Conservation (phyloP, 2,888 invertebrate species). For the Orthonychiurus folsomi region DNA sequence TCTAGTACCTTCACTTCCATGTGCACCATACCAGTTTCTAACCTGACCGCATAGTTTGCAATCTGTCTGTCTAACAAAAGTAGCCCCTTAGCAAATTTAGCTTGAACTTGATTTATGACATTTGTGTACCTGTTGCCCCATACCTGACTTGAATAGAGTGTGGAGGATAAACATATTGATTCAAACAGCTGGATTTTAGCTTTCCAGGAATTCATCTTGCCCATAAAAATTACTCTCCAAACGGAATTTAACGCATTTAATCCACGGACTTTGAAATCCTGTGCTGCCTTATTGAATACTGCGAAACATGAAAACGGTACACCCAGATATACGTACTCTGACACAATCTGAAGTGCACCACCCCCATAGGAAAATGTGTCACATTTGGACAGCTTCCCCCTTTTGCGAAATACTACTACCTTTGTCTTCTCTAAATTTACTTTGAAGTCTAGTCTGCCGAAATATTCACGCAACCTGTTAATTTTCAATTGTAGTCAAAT, state of each 20-base stretch:
- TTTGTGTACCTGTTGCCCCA: not conserved
- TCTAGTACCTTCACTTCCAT: not conserved
- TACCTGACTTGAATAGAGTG: not conserved
- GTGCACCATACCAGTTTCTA: not conserved
- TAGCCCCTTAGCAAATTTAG: not conserved
- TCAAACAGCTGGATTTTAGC: not conserved
- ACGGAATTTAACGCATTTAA: not conserved
- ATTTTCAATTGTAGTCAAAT: not conserved
- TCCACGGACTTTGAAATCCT: not conserved
- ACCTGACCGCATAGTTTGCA: not conserved
- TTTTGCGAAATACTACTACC: not conserved
- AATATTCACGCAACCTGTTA: not conserved
- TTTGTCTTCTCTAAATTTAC: constrained; percentile 1
- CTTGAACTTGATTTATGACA: not conserved
- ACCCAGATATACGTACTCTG: not conserved
- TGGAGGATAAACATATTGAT: not conserved
- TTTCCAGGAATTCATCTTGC: not conserved
- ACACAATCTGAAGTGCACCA: not conserved
- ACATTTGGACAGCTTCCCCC: no score
- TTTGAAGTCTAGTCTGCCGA: not conserved
- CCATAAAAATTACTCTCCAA: not conserved
- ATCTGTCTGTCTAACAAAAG: not conserved
- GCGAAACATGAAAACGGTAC: not conserved
- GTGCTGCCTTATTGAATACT: not conserved
- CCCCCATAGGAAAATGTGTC: not conserved